Percentiles rank a stretch among this genome's conserved stretches.
Evolutionary conservation across 2,797 vertebrate genomes (phyloP).

Genomic region (Poliocrania exsul): DNA sequence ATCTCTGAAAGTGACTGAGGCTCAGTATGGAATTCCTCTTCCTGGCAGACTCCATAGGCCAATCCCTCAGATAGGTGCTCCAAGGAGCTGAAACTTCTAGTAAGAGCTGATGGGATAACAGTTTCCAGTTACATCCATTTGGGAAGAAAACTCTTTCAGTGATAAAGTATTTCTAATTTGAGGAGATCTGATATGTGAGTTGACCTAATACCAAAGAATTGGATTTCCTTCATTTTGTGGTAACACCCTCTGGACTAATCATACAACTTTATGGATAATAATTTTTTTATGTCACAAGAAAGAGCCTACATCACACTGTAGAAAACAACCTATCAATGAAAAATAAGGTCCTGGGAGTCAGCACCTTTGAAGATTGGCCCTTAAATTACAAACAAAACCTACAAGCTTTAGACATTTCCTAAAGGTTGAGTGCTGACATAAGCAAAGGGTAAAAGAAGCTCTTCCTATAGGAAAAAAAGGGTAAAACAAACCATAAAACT

Average conservation of each 20-base stretch:
- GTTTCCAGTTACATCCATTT: neutral
- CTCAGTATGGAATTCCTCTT: neutral
- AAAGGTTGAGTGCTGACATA: neutral
- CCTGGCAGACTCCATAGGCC: fast-evolving
- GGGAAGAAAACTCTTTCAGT: neutral
- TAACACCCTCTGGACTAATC: neutral
- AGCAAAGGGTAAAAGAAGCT: neutral
- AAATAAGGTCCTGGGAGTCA: neutral
- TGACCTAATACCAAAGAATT: neutral
- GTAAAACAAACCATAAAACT: neutral
- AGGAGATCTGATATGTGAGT: neutral
- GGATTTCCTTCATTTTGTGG: neutral
- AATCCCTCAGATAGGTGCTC: neutral
- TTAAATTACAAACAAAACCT: neutral
- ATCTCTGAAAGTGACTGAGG: neutral
- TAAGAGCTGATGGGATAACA: neutral
- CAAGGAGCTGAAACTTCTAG: neutral
- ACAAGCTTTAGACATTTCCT: neutral
- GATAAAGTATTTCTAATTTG: neutral
- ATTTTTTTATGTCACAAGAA: neutral
- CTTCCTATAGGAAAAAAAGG: neutral
- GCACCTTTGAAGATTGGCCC: neutral
- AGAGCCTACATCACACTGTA: neutral
- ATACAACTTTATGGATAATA: neutral
- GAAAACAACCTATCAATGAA: neutral